phyloP scores from a whole-genome alignment of 2,113 vertebrate genomes.

The Lophotis ruficrista region DNA sequence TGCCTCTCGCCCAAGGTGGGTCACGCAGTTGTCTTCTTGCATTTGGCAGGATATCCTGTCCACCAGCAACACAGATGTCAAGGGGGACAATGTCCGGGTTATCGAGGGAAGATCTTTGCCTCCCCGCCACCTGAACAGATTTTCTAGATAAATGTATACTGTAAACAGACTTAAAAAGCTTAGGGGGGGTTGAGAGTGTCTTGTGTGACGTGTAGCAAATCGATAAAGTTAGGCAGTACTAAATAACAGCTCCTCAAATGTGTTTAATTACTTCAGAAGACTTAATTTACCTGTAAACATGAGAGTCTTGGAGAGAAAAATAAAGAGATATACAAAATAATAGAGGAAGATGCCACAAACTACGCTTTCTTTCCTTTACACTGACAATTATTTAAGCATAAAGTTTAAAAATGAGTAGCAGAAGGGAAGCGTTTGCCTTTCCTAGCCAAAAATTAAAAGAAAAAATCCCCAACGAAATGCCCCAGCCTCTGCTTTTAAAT shows the following conservation, averaged over 20 bases:
- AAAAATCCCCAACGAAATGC: neutral
- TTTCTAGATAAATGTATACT: slow-evolving; percentile 23
- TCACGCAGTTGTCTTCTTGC: slow-evolving; percentile 78
- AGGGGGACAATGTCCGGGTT: slow-evolving; percentile 77
- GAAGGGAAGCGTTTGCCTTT: neutral
- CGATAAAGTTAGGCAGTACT: neutral
- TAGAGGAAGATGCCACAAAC: neutral
- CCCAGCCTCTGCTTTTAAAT: neutral
- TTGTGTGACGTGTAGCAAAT: neutral
- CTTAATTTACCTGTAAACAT: neutral
- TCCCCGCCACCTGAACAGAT: slow-evolving; percentile 33
- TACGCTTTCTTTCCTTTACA: neutral
- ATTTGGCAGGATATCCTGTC: slow-evolving; percentile 82
- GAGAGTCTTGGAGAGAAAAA: neutral
- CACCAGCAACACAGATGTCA: slow-evolving; percentile 77
- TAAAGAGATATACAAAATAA: neutral
- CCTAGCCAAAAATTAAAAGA: neutral
- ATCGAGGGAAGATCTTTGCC: slow-evolving; percentile 72
- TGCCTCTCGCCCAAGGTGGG: slow-evolving; percentile 77
- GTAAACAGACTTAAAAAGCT: slow-evolving; percentile 37
- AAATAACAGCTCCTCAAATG: neutral
- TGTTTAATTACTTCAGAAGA: neutral
- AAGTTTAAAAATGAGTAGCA: neutral
- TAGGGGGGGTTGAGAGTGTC: neutral
- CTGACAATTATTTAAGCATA: neutral